Base-by-base conservation (phyloP, 1,140 invertebrate genomes). In the Phortica variegata region DNA sequence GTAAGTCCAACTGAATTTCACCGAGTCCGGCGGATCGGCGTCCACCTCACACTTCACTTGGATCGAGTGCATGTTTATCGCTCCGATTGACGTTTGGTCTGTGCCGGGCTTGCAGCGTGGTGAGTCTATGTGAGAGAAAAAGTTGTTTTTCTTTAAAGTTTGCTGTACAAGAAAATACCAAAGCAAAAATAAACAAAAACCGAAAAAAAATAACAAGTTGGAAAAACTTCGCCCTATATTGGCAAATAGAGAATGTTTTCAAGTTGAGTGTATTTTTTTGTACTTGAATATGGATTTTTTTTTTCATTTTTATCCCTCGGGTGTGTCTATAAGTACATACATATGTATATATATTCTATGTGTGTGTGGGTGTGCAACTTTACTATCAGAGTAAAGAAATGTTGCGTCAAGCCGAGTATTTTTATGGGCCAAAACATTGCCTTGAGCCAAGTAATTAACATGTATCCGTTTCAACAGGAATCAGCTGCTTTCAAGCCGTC, bases 1-100 rank as follows among this genome's bases (percentile, higher is more conserved):
- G 72, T 87, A 89, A 6, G 87, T 89, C 88, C 88, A 90, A 39
- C 85, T 87, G 66, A 89, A 90, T 55, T 83, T 80, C 20, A 87
- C 79, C 16, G 90, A 89, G 32, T 89, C 83, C 0, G 90, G 84
- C 3, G 90, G 90, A 53, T 86, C 79, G 1, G 90, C 87, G 38
- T 88, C 86, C n/a, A 94, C 88, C 54, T 90, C 87, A 71, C 91
- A 95, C 34, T 84, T 81, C 55, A 84, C 82, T 69, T 74, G 79
- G 58, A 84, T 80, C 47, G 76, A 80, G 58, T 88, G 84, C 51
- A 82, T 79, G 32, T 79, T 80, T 29, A 84, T 77, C 13, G 81
- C 81, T 2, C 84, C 82, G 20, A 87, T 77, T 37, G 82, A 78
- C 47, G 78, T 80, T 40, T 78, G 72, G 54, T 85, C 81, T 43